phyloP scores from a whole-genome alignment of 37 sponge, comb jelly and placozoan species.

The Cladorhizidae sp. region DNA sequence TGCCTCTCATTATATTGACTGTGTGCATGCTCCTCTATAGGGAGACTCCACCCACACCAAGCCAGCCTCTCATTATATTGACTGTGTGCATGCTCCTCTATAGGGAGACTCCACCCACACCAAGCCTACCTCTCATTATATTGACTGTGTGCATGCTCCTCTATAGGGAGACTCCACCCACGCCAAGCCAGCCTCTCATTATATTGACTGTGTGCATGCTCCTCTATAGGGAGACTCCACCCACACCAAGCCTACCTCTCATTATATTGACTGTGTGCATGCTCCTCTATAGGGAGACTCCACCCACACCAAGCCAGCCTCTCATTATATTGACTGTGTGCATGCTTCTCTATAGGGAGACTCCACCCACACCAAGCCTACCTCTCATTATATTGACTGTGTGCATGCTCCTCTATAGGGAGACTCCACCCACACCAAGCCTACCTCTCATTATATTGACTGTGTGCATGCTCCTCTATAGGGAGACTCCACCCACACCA shows the following conservation, averaged over 20 bases:
- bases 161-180: constrained; percentile 69
- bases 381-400: constrained; percentile 51
- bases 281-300: constrained; percentile 67
- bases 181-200: constrained; percentile 52
- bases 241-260: constrained; percentile 61
- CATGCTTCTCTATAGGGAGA: constrained; percentile 76
- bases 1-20: constrained; percentile 57
- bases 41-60: constrained; percentile 69
- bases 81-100: no score
- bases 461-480: no score
- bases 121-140: constrained; percentile 45
- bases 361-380: constrained; percentile 61
- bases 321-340: constrained; percentile 60
- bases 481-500: constrained; percentile 72
- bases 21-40: no score
- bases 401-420: no score
- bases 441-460: constrained; percentile 60
- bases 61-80: constrained; percentile 56
- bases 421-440: constrained; percentile 66
- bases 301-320: constrained; percentile 63
- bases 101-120: constrained; percentile 76
- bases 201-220: constrained; percentile 66
- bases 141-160: constrained; percentile 66
- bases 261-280: constrained; percentile 66
- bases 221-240: constrained; percentile 61